Conservation (phyloP, 1,140 invertebrate species). For the Vollenhovia emeryi region DNA sequence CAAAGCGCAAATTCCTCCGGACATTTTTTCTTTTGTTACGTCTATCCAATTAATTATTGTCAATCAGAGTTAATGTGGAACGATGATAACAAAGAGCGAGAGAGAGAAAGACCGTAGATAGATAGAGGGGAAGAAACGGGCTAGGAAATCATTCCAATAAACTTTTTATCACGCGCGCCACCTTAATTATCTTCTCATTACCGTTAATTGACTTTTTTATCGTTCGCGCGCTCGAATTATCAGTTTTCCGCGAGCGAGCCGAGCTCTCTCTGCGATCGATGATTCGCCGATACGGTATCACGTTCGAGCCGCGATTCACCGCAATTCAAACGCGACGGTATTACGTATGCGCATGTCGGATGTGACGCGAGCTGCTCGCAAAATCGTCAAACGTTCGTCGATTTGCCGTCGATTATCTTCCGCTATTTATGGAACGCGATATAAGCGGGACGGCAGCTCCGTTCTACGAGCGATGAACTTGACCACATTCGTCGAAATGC, state of each 20-base stretch:
- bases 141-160: not conserved
- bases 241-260: not conserved
- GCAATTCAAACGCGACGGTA: not conserved
- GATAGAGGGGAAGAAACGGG: not conserved
- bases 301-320: not conserved
- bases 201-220: conserved; percentile 39
- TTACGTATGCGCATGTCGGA: conserved; percentile 43
- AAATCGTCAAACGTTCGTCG: conserved; percentile 32
- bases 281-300: not conserved
- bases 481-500: conserved; percentile 14
- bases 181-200: conserved; percentile 49
- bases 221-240: conserved; percentile 1
- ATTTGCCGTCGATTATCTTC: conserved; percentile 31
- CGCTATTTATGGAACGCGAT: conserved; percentile 50
- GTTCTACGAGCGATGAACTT: conserved; percentile 33
- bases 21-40: not conserved
- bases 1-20: not conserved
- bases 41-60: conserved; percentile 23
- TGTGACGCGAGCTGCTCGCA: conserved; percentile 20
- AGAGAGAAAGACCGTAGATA: not conserved
- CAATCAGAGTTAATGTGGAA: conserved; percentile 9
- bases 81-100: not conserved
- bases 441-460: conserved; percentile 1
- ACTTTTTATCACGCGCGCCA: not conserved
- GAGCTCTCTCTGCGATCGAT: not conserved